These are phyloP conservation scores for Dendrolimus kikuchii DNA, from an alignment of 1,140 invertebrate species.

Conservation along the genomic window DNA sequence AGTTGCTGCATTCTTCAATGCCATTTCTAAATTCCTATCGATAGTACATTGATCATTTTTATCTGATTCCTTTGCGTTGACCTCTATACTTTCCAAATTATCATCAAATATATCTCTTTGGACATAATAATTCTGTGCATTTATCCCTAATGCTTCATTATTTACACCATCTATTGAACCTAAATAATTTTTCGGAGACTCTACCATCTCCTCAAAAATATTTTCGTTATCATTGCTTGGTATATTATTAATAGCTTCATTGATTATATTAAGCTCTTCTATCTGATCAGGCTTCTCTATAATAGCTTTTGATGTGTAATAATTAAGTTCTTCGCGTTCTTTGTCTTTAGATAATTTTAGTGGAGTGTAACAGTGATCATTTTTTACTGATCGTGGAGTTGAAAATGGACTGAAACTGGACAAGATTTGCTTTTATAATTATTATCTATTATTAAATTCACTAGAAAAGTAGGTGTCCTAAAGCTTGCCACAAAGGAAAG, in stretches of 20 bases:
- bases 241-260: too few relatives aligned
- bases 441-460: too few relatives aligned
- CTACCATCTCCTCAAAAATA: too few relatives aligned
- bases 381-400: conserved; percentile 30
- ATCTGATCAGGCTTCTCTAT: too few relatives aligned
- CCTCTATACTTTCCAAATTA: neutral
- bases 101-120: neutral
- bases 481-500: too few relatives aligned
- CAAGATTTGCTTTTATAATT: conserved; percentile 1
- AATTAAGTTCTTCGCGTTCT: neutral
- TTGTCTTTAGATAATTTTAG: conserved; percentile 17
- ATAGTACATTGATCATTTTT: conserved; percentile 27
- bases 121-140: conserved; percentile 1
- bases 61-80: neutral
- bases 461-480: too few relatives aligned
- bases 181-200: too few relatives aligned
- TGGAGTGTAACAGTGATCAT: conserved; percentile 32
- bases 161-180: too few relatives aligned
- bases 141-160: too few relatives aligned
- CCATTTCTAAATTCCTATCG: conserved; percentile 48
- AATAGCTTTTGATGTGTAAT: conserved; percentile 1
- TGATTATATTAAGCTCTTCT: too few relatives aligned
- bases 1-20: conserved; percentile 35
- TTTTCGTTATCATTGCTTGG: too few relatives aligned
- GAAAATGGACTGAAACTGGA: conserved; percentile 51